Percentiles rank a stretch among this genome's conserved stretches.
Conservation (phyloP, 2,113 vertebrate genomes). For the Phyllopteryx taeniolatus region DNA sequence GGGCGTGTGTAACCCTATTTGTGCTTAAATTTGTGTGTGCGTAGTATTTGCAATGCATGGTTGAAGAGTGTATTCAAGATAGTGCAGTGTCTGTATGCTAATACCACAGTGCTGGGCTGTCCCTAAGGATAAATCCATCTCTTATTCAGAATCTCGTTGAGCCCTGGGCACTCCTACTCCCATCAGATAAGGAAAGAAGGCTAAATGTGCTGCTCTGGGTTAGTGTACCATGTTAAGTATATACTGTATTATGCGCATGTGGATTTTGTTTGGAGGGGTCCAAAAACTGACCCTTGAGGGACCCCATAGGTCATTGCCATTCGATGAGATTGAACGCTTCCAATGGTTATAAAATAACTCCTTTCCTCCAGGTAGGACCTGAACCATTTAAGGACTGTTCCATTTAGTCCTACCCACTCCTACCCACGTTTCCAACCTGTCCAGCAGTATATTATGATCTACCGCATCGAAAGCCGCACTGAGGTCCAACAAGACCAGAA, state of each 20-base stretch:
- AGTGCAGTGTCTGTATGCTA: slow-evolving; percentile 49
- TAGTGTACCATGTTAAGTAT: slow-evolving; percentile 9
- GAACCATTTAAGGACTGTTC: no score
- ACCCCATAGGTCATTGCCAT: no score
- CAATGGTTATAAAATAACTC: no score
- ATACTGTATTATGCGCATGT: neutral
- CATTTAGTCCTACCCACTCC: no score
- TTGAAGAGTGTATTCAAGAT: slow-evolving; percentile 30
- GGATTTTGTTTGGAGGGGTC: neutral
- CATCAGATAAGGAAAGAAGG: slow-evolving; percentile 33
- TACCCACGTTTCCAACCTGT: no score
- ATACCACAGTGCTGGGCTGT: slow-evolving; percentile 49
- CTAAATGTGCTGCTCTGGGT: slow-evolving; percentile 16
- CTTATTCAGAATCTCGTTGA: slow-evolving; percentile 48
- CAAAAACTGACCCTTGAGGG: no score
- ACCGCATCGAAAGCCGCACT: no score
- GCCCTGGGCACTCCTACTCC: slow-evolving; percentile 35
- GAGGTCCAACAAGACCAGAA: no score
- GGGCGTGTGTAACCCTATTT: slow-evolving; percentile 21
- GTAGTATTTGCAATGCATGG: slow-evolving; percentile 18
- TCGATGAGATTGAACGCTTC: no score
- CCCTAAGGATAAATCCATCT: slow-evolving; percentile 53
- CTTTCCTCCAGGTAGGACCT: no score
- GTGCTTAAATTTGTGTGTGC: slow-evolving; percentile 14
- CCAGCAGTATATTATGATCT: no score